These are phyloP conservation scores for Ericerus pela DNA, from an alignment of 1,140 invertebrate species.

Conservation along the genomic window DNA sequence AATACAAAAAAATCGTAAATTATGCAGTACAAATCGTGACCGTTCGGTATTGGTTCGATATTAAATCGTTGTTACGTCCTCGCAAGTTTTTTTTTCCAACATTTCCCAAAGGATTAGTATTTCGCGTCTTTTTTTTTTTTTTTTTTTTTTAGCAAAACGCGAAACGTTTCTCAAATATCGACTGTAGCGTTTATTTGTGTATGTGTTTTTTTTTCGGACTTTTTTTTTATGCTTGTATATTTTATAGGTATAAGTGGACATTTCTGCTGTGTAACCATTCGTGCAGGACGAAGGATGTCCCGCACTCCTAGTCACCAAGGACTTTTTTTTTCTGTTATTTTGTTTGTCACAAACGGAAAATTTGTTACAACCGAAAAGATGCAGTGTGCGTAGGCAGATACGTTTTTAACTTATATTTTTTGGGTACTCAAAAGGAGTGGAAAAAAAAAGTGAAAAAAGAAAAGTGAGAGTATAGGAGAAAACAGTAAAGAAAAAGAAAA, in stretches of 20 bases:
- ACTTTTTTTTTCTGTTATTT: no score
- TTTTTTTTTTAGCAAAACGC: constrained; percentile 3
- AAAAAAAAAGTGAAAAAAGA: no score
- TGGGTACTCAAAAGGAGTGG: no score
- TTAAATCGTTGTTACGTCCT: constrained; percentile 12
- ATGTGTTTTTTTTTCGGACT: background rate
- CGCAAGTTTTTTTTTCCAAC: constrained; percentile 10
- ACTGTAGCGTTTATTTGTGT: constrained; percentile 6
- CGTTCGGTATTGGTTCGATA: constrained; percentile 3
- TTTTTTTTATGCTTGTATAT: constrained; percentile 3
- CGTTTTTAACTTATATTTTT: no score
- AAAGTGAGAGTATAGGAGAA: no score
- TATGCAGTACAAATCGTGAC: constrained; percentile 10
- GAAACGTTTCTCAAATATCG: constrained; percentile 11
- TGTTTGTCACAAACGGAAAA: no score
- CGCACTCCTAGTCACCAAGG: no score
- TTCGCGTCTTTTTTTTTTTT: constrained; percentile 5
- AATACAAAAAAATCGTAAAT: constrained; percentile 3
- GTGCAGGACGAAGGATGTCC: no score
- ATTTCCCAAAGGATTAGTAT: constrained; percentile 6
- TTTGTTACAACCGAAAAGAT: no score
- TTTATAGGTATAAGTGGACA: constrained; percentile 8
- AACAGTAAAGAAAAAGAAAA: no score
- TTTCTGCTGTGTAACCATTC: background rate
- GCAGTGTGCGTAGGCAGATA: no score